Evolutionary conservation across 2,888 invertebrate genomes (phyloP), one percentile per base, ranked within the genome.

Genomic region (Altica lythri): DNA sequence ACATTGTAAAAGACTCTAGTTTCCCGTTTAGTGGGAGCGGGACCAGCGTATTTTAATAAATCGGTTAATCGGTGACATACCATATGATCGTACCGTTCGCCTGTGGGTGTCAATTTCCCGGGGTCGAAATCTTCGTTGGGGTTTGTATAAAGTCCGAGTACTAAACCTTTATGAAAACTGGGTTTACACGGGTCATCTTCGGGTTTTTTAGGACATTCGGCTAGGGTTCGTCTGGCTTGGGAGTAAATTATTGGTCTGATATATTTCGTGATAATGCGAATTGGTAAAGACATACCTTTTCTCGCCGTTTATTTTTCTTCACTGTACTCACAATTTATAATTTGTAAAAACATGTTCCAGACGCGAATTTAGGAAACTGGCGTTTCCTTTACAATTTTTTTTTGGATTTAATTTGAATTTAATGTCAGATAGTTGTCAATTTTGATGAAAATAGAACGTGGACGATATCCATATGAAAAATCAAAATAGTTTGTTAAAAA

Each of bases 1-100:
- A 88, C 68, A 61, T 83, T 84, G 68, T 82, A 88, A 66, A 87
- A 83, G 6, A 86, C 76, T 60, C 88, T 79, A 1, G 78, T 81
- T 76, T 77, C 83, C 68, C 69, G 83, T 68, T 75, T 75, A 71
- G 53, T 80, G 75, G 78, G 82, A 56, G 74, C 83, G 66, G 74
- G 83, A 30, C 77, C 77, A 4, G 74, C 63, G 35, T 66, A 70
- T 47, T 64, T 63, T 14, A 78, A 43, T 17, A 82, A 75, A 54
- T 83, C 80, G 69, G 80, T 78, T 16, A 87, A 71, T 51, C 81
- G 80, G 1, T 84, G 83, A 44, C 78, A 76, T 37, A 77, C 75
- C 55, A 79, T 70, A 19, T 79, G 71, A 68, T 87, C 80, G 66
- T 82, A 87, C 49, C 81, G 79, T 69, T 81, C 79, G 0, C 82